Evolutionary conservation across 2,113 vertebrate species (phyloP).

Genomic region (Vulpes ferrilata): DNA sequence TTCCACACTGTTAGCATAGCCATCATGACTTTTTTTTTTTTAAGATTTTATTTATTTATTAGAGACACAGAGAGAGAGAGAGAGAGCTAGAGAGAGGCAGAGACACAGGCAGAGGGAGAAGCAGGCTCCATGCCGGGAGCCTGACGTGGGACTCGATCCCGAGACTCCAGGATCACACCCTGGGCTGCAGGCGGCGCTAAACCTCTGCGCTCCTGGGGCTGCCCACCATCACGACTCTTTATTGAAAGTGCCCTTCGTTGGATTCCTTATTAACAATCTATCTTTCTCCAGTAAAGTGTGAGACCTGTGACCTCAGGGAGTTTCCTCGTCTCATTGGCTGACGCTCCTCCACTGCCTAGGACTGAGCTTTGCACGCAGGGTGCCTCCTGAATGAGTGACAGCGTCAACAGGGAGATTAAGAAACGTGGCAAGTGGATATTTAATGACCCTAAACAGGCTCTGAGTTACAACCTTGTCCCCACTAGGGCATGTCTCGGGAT

Average conservation of each 20-base stretch:
- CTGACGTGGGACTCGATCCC: too few relatives aligned
- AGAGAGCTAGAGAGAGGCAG: too few relatives aligned
- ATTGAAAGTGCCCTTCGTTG: background rate
- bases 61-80: too few relatives aligned
- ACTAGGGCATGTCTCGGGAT: fast-evolving
- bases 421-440: background rate
- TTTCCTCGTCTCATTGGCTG: background rate
- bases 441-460: background rate
- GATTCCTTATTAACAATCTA: background rate
- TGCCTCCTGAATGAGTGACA: background rate
- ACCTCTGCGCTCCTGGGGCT: too few relatives aligned
- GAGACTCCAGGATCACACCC: too few relatives aligned
- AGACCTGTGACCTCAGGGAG: background rate
- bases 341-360: fast-evolving
- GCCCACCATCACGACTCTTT: background rate
- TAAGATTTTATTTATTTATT: too few relatives aligned
- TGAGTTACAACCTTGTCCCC: background rate
- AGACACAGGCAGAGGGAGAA: too few relatives aligned
- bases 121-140: too few relatives aligned
- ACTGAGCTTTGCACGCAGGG: background rate
- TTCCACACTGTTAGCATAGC: fast-evolving
- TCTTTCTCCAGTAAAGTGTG: background rate
- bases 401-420: background rate
- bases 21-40: background rate
- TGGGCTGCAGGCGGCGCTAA: too few relatives aligned